These are phyloP conservation scores for Sebastes oblongus DNA, from an alignment of 2,797 vertebrate species.

Conservation along the genomic window DNA sequence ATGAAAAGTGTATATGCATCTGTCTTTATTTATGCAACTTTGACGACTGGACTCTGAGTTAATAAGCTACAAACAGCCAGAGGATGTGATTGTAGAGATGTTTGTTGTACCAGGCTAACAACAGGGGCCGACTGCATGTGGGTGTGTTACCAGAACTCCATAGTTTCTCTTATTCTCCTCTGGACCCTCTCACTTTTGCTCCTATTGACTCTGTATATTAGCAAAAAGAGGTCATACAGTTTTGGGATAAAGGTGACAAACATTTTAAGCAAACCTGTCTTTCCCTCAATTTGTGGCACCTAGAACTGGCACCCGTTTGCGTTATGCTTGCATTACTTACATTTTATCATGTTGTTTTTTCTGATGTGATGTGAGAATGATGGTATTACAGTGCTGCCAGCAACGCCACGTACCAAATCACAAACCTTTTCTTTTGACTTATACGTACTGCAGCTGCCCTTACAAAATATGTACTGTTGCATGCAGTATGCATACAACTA, in stretches of 20 bases:
- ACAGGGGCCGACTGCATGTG: background rate
- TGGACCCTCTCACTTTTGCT: background rate
- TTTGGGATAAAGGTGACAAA: background rate
- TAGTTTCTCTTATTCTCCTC: background rate
- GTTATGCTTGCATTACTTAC: background rate
- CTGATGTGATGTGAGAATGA: background rate
- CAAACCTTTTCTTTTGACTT: too few species aligned
- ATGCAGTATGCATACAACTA: too few species aligned
- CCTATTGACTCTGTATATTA: background rate
- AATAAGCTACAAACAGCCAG: slow-evolving; percentile 34
- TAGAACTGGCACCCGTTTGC: background rate
- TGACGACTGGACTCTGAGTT: slow-evolving; percentile 21
- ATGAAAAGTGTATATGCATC: background rate
- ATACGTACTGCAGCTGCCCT: too few species aligned
- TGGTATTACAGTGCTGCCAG: background rate
- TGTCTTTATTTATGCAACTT: slow-evolving; percentile 12
- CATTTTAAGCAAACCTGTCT: background rate
- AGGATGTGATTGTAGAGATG: background rate
- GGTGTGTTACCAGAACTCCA: background rate
- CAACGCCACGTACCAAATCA: background rate
- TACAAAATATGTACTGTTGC: too few species aligned
- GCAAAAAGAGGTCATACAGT: background rate
- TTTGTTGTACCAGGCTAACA: background rate
- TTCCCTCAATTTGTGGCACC: background rate
- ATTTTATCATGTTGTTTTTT: background rate